Conservation (phyloP, 2,797 vertebrate genomes). For the Sebastes matsubarae region DNA sequence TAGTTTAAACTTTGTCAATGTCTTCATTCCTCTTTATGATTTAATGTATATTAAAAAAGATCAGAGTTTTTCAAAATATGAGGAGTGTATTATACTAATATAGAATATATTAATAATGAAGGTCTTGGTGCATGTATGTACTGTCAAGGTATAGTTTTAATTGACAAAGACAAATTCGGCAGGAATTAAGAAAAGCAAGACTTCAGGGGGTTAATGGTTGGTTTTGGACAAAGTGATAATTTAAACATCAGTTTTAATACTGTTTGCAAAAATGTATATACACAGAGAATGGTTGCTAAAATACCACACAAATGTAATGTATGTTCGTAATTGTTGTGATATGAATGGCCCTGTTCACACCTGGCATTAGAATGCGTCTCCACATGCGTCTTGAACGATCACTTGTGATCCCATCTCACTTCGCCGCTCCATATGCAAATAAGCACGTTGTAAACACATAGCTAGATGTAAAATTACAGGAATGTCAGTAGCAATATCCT, state of each 20-base stretch:
- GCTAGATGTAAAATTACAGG: too few species aligned
- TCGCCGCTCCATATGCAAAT: too few species aligned
- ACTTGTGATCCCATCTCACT: too few species aligned
- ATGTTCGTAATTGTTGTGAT: too few species aligned
- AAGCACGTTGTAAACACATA: too few species aligned
- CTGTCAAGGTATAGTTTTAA: background rate
- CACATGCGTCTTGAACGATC: too few species aligned
- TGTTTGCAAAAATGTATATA: background rate
- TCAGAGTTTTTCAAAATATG: background rate
- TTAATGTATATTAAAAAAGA: background rate
- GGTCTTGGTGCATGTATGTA: background rate
- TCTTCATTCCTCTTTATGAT: background rate
- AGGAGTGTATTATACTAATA: background rate
- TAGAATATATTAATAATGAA: background rate
- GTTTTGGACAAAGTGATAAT: background rate
- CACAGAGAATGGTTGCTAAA: background rate
- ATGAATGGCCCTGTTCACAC: background rate
- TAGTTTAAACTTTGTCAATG: background rate
- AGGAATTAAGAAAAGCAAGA: background rate
- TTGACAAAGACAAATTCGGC: background rate
- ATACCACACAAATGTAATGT: background rate
- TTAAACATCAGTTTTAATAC: background rate
- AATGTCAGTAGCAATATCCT: too few species aligned
- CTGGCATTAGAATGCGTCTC: too few species aligned
- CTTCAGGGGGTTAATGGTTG: background rate